Base-by-base conservation (phyloP, 2,797 vertebrate genomes). In the Ctenopoma multispine region DNA sequence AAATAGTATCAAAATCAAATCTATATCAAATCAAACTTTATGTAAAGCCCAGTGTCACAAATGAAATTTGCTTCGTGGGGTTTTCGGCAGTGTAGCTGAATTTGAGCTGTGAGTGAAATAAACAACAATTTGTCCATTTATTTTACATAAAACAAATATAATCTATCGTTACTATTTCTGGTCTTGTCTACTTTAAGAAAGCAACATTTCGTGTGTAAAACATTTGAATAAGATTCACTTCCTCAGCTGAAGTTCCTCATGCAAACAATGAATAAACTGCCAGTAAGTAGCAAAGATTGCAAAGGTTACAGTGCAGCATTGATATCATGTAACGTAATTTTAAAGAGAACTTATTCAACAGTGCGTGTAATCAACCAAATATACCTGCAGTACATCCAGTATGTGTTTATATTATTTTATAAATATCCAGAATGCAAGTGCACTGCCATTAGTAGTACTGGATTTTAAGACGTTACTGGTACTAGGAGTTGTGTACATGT, bases 231-330 rank as follows among this genome's bases (percentile, higher is more conserved):
- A 67, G 50, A 36, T 13, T 71, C 75, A 86, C 77, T 85, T 87
- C 87, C 79, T 80, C 75, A 53, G 23, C 63, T 38, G 18, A 38
- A 47, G 59, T 82, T 90, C 72, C 80, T 73, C 51, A 51, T 68
- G 27, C 63, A 75, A 31, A 59, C 68, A 48, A 15, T 41, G 36
- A 58, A 44, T 5, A 15, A 73, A 29, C 55, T 40, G 1, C 15
- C 63, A 61, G 56, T 62, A 38, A 67, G 59, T n/a, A 62, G 60
- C 57, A 17, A 50, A 3, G 12, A 63, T 71, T 43, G 27, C 66
- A 74, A 72, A 85, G 72, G 63, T 79, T 38, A 65, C 34, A 24
- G 24, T 18, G 13, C 18, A 31, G 78, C 38, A 53, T 57, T 57
- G 63, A 62, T 14, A 44, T 53, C 71, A 51, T 56, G 71, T 79